phyloP scores from a whole-genome alignment of 2,113 vertebrate genomes.

The Tor tambroides region DNA sequence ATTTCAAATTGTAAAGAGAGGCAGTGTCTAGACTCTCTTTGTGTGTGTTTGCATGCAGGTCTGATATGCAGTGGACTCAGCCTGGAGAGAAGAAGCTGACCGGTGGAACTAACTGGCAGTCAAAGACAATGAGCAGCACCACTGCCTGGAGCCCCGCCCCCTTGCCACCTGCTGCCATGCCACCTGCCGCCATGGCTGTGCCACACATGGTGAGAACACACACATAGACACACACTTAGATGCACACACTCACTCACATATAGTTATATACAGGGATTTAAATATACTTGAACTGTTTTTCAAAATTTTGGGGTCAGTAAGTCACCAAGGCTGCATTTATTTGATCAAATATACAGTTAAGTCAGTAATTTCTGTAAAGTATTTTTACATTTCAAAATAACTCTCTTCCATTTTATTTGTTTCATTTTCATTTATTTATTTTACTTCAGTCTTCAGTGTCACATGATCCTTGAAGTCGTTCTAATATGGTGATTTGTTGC shows the following conservation, averaged over 20 bases:
- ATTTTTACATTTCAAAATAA: background rate
- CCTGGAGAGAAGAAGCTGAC: constrained; percentile 86
- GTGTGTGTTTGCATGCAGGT: constrained; percentile 68
- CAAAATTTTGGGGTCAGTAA: background rate
- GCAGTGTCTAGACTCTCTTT: background rate
- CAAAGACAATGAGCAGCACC: constrained; percentile 83
- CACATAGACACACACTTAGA: background rate
- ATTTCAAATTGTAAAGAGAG: background rate
- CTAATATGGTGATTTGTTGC: background rate
- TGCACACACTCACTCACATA: background rate
- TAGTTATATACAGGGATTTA: constrained; percentile 41
- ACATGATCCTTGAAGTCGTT: background rate
- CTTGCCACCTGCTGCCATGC: constrained; percentile 73
- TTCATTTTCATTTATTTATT: background rate
- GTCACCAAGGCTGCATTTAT: background rate
- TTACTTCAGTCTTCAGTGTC: background rate
- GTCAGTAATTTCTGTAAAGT: background rate
- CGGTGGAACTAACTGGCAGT: constrained; percentile 89
- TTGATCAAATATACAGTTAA: background rate
- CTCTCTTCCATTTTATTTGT: background rate
- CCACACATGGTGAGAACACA: constrained; percentile 80
- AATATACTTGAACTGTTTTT: background rate
- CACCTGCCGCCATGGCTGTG: constrained; percentile 78
- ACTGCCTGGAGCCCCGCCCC: constrained; percentile 83
- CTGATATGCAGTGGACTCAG: constrained; percentile 85